phyloP scores from a whole-genome alignment of 2,888 invertebrate species.

The Tubulanus polymorphus region DNA sequence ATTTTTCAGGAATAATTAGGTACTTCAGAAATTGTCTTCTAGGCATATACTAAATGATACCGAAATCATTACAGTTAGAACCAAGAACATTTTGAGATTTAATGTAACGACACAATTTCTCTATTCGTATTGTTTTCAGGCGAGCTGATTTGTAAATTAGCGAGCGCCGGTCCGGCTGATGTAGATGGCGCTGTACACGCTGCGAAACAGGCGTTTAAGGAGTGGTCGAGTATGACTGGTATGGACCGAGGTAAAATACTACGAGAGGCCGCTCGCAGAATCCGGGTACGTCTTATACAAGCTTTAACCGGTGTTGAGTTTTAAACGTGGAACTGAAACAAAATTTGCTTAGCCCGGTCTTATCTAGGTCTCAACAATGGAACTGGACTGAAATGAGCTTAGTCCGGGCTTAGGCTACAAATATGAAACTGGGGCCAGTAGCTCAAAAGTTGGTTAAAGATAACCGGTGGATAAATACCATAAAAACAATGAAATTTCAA shows the following conservation, averaged over 20 bases:
- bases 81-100: neutral
- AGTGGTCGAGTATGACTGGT: slow-evolving; percentile 53
- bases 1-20: no score
- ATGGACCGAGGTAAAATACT: slow-evolving; percentile 55
- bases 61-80: no score
- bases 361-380: no score
- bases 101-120: neutral
- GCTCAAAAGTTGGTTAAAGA: no score
- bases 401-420: neutral
- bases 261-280: slow-evolving; percentile 46
- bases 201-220: slow-evolving; percentile 49
- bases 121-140: slow-evolving; percentile 24
- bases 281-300: slow-evolving; percentile 37
- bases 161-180: slow-evolving; percentile 39
- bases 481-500: no score
- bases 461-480: no score
- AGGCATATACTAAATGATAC: no score
- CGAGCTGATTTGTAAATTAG: slow-evolving; percentile 26
- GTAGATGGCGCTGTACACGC: slow-evolving; percentile 51
- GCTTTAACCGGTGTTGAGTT: neutral
- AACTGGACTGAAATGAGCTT: no score
- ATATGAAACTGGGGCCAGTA: neutral
- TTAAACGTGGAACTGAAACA: no score
- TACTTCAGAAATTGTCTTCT: no score
- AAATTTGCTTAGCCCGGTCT: no score